Evolutionary conservation across 1,140 invertebrate genomes (phyloP).

Genomic region (Camponotus floridanus): DNA sequence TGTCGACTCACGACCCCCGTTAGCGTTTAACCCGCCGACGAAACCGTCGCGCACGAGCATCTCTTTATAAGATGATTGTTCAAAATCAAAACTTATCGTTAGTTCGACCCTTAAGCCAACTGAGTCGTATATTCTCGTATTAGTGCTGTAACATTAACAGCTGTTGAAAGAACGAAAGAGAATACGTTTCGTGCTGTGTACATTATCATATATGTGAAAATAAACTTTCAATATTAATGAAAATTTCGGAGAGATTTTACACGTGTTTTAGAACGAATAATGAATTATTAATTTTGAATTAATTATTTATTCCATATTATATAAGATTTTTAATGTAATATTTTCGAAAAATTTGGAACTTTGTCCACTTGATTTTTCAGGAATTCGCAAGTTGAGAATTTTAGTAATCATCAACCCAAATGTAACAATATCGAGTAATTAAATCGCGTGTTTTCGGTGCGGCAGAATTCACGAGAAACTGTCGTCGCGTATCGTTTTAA

Average conservation of each 20-base stretch:
- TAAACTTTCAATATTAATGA: background rate
- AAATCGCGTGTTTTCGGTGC: conserved; percentile 39
- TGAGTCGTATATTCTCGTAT: background rate
- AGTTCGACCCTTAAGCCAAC: background rate
- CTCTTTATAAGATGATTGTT: conserved; percentile 47
- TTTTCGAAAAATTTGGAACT: background rate
- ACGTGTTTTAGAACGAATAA: background rate
- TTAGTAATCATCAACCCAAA: conserved; percentile 9
- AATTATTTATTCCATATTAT: background rate
- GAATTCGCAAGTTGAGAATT: background rate
- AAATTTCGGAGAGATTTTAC: background rate
- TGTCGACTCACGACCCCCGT: conserved; percentile 72
- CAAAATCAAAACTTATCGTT: conserved; percentile 49
- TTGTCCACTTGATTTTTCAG: background rate
- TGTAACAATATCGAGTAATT: conserved; percentile 53
- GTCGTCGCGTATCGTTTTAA: conserved; percentile 56
- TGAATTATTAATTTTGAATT: background rate
- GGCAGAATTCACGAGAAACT: conserved; percentile 53
- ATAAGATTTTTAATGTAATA: background rate
- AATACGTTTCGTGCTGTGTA: background rate
- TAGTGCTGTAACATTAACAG: background rate
- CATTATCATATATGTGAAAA: background rate
- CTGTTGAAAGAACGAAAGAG: background rate
- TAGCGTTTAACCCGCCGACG: conserved; percentile 58
- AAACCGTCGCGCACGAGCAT: conserved; percentile 56